Base-by-base conservation (phyloP, 2,797 vertebrate genomes). In the Harpagifer antarcticus region DNA sequence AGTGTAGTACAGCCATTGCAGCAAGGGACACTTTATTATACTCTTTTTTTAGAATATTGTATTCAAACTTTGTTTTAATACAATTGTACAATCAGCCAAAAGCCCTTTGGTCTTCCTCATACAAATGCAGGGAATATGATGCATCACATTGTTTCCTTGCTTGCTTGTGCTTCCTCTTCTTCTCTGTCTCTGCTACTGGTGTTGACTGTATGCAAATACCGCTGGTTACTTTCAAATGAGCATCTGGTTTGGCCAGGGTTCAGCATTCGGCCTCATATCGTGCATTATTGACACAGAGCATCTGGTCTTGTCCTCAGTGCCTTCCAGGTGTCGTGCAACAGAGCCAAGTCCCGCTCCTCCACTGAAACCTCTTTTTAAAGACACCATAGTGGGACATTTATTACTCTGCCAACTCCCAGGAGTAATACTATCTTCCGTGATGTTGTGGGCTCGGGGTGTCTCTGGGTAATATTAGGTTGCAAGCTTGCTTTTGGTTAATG, bases 291-390 rank as follows among this genome's bases (percentile, higher is more conserved):
- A 57, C 57, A 44, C 4, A 0, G 68, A 83, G 63, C 75, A 52
- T 72, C 72, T 82, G 81, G 20, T 59, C 58, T 63, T 20, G 68
- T 72, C 68, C 48, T 70, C 57, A 2, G 20, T 12, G 5, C 9
- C 1, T 23, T 68, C 76, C 72, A 76, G 76, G 67, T 79, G 72
- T 75, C 58, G 7, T 27, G 40, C 80, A 49, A 5, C 53, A 1
- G 3, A 3, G 74, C 61, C 76, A 78, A 74, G 42, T 73, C 44
- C 2, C 66, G 14, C 61, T 56, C 68, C 45, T 63, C 69, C 60
- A 50, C 17, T 79, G 52, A 78, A 80, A 64, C 55, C 58, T 71
- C 31, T 49, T 56, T 71, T 56, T 71, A 77, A 65, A 68, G 58
- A 63, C 63, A 37, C 60, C 42, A 43, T 9, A 83, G 63, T 56